A percentile compares a stretch with the other conserved stretches of the same genome.
phyloP scores from a whole-genome alignment of 2,888 invertebrate species.

The Invenusta paracnida region DNA sequence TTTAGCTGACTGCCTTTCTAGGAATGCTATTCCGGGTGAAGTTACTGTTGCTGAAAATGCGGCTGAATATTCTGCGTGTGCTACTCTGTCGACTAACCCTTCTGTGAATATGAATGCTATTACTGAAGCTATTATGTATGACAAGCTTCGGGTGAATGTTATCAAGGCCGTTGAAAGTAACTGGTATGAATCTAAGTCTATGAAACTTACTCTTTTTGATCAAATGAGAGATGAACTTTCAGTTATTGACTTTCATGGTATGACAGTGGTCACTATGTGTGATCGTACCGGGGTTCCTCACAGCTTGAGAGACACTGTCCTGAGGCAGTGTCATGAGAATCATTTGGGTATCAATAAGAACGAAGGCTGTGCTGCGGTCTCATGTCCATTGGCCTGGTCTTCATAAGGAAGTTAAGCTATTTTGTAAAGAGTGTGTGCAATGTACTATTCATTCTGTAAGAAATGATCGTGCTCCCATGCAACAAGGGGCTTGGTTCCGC shows the following conservation, averaged over 20 bases:
- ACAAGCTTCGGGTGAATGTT: neutral
- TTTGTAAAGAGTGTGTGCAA: neutral
- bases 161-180: slow-evolving; percentile 25
- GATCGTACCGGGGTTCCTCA: slow-evolving; percentile 2
- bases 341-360: slow-evolving; percentile 1
- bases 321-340: neutral
- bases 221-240: neutral
- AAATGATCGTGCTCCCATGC: slow-evolving; percentile 5
- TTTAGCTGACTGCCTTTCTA: slow-evolving; percentile 32
- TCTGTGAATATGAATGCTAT: slow-evolving; percentile 1
- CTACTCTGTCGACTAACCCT: neutral
- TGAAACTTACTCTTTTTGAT: slow-evolving; percentile 14
- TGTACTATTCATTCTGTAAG: neutral
- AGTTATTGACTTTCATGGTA: neutral
- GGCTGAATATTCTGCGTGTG: slow-evolving; percentile 17
- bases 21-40: slow-evolving; percentile 21
- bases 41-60: slow-evolving; percentile 20
- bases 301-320: neutral
- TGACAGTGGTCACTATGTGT: neutral
- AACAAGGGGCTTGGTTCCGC: neutral
- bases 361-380: neutral
- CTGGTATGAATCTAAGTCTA: slow-evolving; percentile 7
- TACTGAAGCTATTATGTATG: neutral
- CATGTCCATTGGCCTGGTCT: slow-evolving; percentile 1
- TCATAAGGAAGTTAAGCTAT: neutral